These are phyloP conservation scores for Habropoda laboriosa DNA, from an alignment of 1,140 invertebrate species.

Conservation along the genomic window DNA sequence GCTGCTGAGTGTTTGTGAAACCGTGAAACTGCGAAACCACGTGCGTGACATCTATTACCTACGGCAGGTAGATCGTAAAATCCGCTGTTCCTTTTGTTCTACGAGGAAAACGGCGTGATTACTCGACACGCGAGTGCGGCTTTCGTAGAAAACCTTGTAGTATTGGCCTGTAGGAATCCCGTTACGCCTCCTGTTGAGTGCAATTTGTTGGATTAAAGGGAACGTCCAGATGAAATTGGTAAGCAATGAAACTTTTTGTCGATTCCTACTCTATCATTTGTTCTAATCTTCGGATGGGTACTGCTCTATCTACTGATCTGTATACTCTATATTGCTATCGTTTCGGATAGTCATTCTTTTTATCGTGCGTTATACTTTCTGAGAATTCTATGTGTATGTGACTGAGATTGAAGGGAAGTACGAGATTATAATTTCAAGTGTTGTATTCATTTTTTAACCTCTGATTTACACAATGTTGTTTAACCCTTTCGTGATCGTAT, in stretches of 20 bases:
- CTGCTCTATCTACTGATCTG: neutral
- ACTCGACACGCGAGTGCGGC: constrained; percentile 12
- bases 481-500: too few species aligned
- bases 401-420: too few species aligned
- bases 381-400: neutral
- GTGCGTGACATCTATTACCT: constrained; percentile 19
- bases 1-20: constrained; percentile 12
- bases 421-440: neutral
- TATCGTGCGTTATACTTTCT: neutral
- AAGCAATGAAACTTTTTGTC: neutral
- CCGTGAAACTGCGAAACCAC: constrained; percentile 16
- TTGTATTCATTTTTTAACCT: neutral
- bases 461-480: too few species aligned
- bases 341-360: neutral
- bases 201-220: constrained; percentile 37
- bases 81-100: neutral
- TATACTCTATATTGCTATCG: neutral
- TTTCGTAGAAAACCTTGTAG: constrained; percentile 25
- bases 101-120: neutral
- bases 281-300: neutral
- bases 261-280: neutral
- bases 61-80: constrained; percentile 19
- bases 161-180: neutral
- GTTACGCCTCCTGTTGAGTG: constrained; percentile 1
- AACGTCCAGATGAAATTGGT: constrained; percentile 39